Evolutionary conservation across 2,888 invertebrate genomes (phyloP).

Genomic region (Mycalesis mineus): DNA sequence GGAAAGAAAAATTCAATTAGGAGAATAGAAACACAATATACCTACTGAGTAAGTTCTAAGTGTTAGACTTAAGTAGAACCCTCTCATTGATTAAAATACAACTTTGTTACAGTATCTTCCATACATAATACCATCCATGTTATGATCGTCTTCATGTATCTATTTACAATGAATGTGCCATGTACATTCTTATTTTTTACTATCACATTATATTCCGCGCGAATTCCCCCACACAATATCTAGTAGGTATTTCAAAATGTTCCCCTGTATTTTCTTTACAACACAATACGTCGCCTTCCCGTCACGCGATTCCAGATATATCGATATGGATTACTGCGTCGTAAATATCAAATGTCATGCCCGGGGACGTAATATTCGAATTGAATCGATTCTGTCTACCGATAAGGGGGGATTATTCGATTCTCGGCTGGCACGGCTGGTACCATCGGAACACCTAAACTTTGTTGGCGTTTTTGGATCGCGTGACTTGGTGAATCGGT

Average conservation of each 20-base stretch:
- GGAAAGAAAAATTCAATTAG: too few species aligned
- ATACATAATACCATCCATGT: neutral
- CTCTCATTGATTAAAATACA: too few species aligned
- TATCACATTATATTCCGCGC: neutral
- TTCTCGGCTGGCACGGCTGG: constrained; percentile 67
- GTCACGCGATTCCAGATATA: constrained; percentile 63
- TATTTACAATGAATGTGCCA: neutral
- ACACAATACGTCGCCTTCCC: constrained; percentile 44
- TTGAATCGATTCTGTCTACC: constrained; percentile 72
- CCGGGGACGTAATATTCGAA: constrained; percentile 72
- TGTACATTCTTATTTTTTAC: neutral
- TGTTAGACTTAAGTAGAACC: too few species aligned
- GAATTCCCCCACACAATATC: constrained; percentile 28
- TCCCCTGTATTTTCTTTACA: constrained; percentile 8
- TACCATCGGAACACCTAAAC: constrained; percentile 62
- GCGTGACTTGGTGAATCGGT: constrained; percentile 51
- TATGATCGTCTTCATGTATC: too few species aligned
- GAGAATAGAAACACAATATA: too few species aligned
- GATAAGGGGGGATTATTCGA: constrained; percentile 63
- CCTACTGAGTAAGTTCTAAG: too few species aligned
- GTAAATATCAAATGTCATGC: constrained; percentile 76
- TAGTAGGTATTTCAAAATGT: constrained; percentile 37
- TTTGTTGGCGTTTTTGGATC: constrained; percentile 57
- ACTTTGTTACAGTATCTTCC: neutral
- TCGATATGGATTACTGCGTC: constrained; percentile 66